phyloP scores from a whole-genome alignment of 2,888 invertebrate species.

The Molanna angustata region DNA sequence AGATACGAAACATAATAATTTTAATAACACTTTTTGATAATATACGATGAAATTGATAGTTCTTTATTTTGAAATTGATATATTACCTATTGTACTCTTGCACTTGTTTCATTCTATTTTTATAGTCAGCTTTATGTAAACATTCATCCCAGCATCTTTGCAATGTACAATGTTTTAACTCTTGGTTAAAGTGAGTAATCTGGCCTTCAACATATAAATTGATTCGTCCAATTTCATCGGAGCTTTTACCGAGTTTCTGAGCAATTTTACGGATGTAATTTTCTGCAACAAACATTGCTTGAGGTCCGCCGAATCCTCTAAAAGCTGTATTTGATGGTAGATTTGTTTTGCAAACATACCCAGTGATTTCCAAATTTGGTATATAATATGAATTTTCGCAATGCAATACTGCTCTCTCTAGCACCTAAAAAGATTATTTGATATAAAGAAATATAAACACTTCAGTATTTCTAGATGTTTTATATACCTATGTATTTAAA shows the following conservation, averaged over 20 bases:
- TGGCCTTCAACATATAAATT: conserved; percentile 83
- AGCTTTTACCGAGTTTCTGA: conserved; percentile 60
- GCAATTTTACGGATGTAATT: conserved; percentile 76
- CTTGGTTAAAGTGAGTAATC: conserved; percentile 74
- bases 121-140: conserved; percentile 62
- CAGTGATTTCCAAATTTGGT: conserved; percentile 67
- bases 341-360: conserved; percentile 83
- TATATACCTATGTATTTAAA: no score
- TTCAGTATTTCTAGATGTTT: no score
- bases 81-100: conserved; percentile 70
- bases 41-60: no score
- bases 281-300: conserved; percentile 86
- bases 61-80: no score
- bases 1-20: conserved; percentile 5
- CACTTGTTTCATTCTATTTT: conserved; percentile 56
- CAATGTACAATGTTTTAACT: conserved; percentile 69
- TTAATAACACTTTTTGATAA: no score
- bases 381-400: conserved; percentile 82
- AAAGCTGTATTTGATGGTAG: conserved; percentile 91
- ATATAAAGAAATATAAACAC: no score
- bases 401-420: conserved; percentile 81
- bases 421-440: conserved; percentile 63
- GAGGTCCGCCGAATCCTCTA: conserved; percentile 88
- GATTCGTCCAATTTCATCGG: conserved; percentile 61
- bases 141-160: conserved; percentile 79